Evolutionary conservation across 2,797 vertebrate species (phyloP), one percentile per base, ranked within the genome.

Genomic region (Falco peregrinus): DNA sequence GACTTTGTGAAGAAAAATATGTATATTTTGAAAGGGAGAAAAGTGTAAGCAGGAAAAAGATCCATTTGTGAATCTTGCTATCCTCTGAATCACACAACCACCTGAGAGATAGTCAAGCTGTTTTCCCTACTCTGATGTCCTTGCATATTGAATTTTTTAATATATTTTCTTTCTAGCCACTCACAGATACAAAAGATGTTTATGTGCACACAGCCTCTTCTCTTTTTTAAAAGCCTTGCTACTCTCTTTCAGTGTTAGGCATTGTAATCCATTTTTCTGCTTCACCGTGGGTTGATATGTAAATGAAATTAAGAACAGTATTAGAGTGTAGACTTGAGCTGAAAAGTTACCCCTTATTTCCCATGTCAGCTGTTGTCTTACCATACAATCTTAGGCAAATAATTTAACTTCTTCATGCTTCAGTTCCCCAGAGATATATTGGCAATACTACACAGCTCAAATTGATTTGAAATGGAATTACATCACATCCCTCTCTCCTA

Each of bases 61-160:
- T 69, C 33, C 2, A 6, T 56, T 71, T 53, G 22, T 75, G 28
- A 68, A 45, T 74, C 25, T 39, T 86, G 11, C 7, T 14, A 31
- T 63, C 21, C 11, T 24, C 26, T 51, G 39, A 78, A 84, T 82
- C 15, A 15, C 1, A 0, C 11, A 94, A 43, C 16, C 47, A 82
- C 21, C 43, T 76, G 26, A 37, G n/a, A 53, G 48, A 56, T 1
- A 59, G 11, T 39, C 2, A 2, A 80, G 45, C 12, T 0, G 0
- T 87, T 81, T 90, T 73, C 19, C 33, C 15, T 81, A 7, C 29
- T 69, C 31, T 68, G 24, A 71, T 64, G 47, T 71, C 54, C 84
- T 50, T 43, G 11, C n/a, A 5, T 43, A 59, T n/a, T 57, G 15
- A 31, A 60, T 56, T 51, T 96, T 81, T 50, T 33, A 63, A 70